Percentiles rank a stretch among this genome's conserved stretches.
These are phyloP conservation scores for Aspiorhynchus laticeps DNA, from an alignment of 2,113 vertebrate species.

Conservation along the genomic window DNA sequence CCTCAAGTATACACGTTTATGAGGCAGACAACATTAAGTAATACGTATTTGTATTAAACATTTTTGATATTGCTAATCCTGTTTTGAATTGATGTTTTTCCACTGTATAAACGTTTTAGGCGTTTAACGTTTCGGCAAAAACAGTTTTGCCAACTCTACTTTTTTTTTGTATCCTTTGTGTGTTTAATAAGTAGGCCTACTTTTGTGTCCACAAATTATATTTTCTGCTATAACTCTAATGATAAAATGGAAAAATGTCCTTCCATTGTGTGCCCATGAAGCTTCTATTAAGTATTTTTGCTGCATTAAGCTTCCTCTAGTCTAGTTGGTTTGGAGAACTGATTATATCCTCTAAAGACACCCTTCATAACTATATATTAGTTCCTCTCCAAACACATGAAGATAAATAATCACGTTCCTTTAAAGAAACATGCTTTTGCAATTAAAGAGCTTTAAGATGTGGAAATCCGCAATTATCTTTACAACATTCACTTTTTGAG, in stretches of 20 bases:
- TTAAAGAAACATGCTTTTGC: not conserved
- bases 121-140: too few relatives aligned
- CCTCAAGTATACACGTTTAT: not conserved
- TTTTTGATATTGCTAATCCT: not conserved
- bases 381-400: not conserved
- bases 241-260: not conserved
- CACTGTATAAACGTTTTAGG: not conserved
- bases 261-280: not conserved
- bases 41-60: not conserved
- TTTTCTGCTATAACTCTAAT: not conserved
- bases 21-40: not conserved
- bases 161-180: too few relatives aligned
- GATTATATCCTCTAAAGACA: not conserved
- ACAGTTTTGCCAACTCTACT: too few relatives aligned
- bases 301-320: not conserved
- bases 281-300: not conserved
- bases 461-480: not conserved
- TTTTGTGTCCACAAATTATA: not conserved
- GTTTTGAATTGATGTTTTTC: not conserved
- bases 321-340: slow-evolving; percentile 3
- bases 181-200: not conserved
- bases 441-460: not conserved
- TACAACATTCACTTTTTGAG: not conserved
- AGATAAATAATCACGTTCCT: slow-evolving; percentile 17
- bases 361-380: not conserved